phyloP scores from a whole-genome alignment of 2,888 invertebrate genomes.

The Helleia helle region DNA sequence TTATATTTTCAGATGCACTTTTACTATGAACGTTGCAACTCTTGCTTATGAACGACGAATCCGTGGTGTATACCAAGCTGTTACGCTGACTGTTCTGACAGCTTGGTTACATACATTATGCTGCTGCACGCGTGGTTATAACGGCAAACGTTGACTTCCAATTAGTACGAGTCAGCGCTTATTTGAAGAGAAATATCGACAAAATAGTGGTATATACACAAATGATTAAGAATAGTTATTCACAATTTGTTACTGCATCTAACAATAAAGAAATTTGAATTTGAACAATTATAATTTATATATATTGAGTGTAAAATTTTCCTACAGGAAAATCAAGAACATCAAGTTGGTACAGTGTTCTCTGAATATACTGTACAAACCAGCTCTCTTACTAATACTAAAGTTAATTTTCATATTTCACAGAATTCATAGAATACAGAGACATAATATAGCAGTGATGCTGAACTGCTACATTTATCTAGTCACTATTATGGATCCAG shows the following conservation, averaged over 20 bases:
- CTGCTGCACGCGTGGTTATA: slow-evolving; percentile 46
- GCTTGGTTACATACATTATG: slow-evolving; percentile 61
- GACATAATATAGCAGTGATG: neutral
- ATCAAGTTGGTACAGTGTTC: slow-evolving; percentile 42
- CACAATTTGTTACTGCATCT: too few species aligned
- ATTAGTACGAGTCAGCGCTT: slow-evolving; percentile 41
- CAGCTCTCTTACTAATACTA: neutral
- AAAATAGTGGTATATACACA: slow-evolving; percentile 42
- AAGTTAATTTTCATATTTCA: neutral
- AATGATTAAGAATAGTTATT: too few species aligned
- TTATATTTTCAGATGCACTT: slow-evolving; percentile 37
- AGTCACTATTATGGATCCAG: too few species aligned
- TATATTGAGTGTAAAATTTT: too few species aligned
- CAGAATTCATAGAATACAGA: neutral
- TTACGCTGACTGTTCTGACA: slow-evolving; percentile 45
- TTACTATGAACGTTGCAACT: slow-evolving; percentile 56
- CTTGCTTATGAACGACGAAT: slow-evolving; percentile 54
- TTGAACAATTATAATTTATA: too few species aligned
- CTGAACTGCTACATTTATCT: too few species aligned
- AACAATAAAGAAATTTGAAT: too few species aligned
- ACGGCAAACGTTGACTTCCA: slow-evolving; percentile 60
- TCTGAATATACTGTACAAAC: slow-evolving; percentile 25
- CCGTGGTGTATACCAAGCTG: slow-evolving; percentile 59
- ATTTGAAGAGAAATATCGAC: slow-evolving; percentile 46
- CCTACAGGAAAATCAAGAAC: slow-evolving; percentile 44